phyloP scores from a whole-genome alignment of 2,797 vertebrate genomes.

The Enteromius anoplus region DNA sequence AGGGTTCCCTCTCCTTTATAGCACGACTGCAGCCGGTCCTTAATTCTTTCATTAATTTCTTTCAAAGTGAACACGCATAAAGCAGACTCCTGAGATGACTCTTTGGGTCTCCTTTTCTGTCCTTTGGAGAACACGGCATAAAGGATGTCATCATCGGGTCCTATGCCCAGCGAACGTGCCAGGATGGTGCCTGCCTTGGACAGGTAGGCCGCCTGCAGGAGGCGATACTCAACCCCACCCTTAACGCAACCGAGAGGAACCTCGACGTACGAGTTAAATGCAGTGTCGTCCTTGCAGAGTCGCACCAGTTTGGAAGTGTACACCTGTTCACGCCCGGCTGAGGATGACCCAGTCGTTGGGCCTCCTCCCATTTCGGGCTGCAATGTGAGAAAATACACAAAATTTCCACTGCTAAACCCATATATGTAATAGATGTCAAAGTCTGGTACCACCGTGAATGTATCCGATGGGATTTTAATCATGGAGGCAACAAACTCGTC shows the following conservation, averaged over 20 bases:
- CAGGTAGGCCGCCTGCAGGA: slow-evolving; percentile 94
- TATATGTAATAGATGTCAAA: slow-evolving; percentile 99
- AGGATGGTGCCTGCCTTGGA: slow-evolving; percentile 92
- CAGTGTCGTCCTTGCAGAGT: slow-evolving; percentile 94
- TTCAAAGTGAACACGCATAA: slow-evolving; percentile 94
- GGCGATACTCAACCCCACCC: slow-evolving; percentile 91
- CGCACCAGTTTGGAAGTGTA: slow-evolving; percentile 97
- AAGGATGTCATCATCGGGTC: slow-evolving; percentile 89
- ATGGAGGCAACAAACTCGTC: slow-evolving; percentile 98
- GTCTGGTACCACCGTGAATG: slow-evolving; percentile 95
- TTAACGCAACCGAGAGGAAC: slow-evolving; percentile 95
- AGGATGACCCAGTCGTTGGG: slow-evolving; percentile 81
- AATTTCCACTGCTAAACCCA: slow-evolving; percentile 96
- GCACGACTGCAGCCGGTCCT: slow-evolving; percentile 95
- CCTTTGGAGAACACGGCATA: slow-evolving; percentile 97
- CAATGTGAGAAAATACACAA: slow-evolving; percentile 96
- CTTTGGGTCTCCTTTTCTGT: slow-evolving; percentile 92
- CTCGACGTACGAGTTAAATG: slow-evolving; percentile 98
- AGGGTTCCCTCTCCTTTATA: slow-evolving; percentile 96
- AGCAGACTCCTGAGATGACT: slow-evolving; percentile 91
- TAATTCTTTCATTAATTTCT: slow-evolving; percentile 95
- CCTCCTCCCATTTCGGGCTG: slow-evolving; percentile 97
- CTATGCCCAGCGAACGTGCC: slow-evolving; percentile 85
- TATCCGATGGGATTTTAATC: slow-evolving; percentile 99
- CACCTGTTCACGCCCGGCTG: slow-evolving; percentile 92